These are phyloP conservation scores for Ornithoptera alexandrae DNA, from an alignment of 2,888 invertebrate species.

Conservation along the genomic window DNA sequence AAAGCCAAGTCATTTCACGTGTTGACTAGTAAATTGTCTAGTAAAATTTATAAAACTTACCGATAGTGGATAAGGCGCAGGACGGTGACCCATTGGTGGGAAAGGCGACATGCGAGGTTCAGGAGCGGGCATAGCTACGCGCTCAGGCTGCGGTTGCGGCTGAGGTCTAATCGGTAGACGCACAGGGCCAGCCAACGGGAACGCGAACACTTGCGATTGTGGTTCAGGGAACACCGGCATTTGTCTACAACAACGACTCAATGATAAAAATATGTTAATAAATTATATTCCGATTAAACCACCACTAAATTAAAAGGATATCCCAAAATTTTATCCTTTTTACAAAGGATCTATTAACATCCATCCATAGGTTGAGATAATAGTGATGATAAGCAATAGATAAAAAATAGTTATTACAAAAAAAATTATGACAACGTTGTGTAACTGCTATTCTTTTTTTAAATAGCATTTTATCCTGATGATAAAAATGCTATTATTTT, in stretches of 20 bases:
- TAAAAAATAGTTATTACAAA: too few relatives aligned
- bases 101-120: conserved; percentile 54
- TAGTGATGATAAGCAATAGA: too few relatives aligned
- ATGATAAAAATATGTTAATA: neutral
- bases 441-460: too few relatives aligned
- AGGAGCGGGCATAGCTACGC: conserved; percentile 48
- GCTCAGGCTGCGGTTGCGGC: conserved; percentile 63
- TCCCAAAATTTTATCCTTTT: too few relatives aligned
- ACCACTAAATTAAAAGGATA: neutral
- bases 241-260: conserved; percentile 44
- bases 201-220: conserved; percentile 75
- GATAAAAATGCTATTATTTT: too few relatives aligned
- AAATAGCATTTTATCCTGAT: too few relatives aligned
- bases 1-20: too few relatives aligned
- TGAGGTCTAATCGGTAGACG: conserved; percentile 69
- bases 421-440: too few relatives aligned
- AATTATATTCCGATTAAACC: too few relatives aligned
- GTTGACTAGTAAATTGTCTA: too few relatives aligned
- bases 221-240: conserved; percentile 70
- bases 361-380: too few relatives aligned
- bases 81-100: conserved; percentile 50
- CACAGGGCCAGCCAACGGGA: conserved; percentile 73
- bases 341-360: too few relatives aligned
- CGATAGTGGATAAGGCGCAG: conserved; percentile 64
- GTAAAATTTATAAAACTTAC: conserved; percentile 46